Base-by-base conservation (phyloP, 2,113 vertebrate genomes). In the Melanerpes formicivorus region DNA sequence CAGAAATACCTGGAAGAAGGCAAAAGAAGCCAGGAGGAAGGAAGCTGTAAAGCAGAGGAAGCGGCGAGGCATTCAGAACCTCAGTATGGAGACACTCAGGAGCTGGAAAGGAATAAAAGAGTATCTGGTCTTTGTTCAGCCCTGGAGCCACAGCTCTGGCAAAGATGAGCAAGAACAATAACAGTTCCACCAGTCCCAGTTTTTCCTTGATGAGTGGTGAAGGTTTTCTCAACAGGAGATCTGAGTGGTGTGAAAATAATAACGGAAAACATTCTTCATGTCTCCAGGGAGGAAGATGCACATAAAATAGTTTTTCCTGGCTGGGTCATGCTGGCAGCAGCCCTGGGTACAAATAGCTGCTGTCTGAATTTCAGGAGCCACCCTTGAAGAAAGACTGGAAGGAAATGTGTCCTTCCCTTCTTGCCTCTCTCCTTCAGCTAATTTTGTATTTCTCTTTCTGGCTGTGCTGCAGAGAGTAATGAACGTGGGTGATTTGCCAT, bases 401-500 rank as follows among this genome's bases (percentile, higher is more conserved):
- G 76, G 82, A 90, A 87, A 62, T 0, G 1, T 62, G 50, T 21
- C 87, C 67, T 90, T 87, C 84, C 82, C 80, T 42, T 37, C 83
- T 80, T 89, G 55, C 44, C 40, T 84, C 75, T 70, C 54, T 80
- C 85, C 90, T 95, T 70, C 56, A 25, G 88, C 90, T 95, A 71
- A 94, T 91, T 94, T 70, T 70, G 67, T 59, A 42, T 87, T 94
- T 93, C 93, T 77, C 83, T 89, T 67, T 22, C 29, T 91, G 91
- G 80, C 87, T 69, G 81, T 44, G 85, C 95, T 69, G 80, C 76
- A 37, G 94, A 73, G 84, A 95, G 73, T 96, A 96, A 97, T 90
- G 95, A 97, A 95, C 34, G 86, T 72, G 92, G 66, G 84, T 82
- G 90, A 96, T 96, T 94, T 95, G 93, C 94, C 94, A 60, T 94